phyloP scores from a whole-genome alignment of 2,113 vertebrate genomes.

The Nematolebias whitei region DNA sequence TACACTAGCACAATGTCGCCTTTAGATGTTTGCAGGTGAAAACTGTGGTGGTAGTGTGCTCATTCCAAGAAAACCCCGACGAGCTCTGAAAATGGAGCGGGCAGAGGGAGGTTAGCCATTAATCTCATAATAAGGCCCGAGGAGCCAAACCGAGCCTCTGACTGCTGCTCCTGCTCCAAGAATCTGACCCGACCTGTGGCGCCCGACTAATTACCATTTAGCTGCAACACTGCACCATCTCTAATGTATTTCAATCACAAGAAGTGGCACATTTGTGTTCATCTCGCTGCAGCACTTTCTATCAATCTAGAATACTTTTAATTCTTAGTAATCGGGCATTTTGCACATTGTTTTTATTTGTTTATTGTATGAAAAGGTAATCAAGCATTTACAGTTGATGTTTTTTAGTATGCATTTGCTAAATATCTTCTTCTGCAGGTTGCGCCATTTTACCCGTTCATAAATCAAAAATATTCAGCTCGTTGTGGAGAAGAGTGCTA shows the following conservation, averaged over 20 bases:
- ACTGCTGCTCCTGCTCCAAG: conserved; percentile 45
- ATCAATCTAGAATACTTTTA: neutral
- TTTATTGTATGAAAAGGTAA: too few relatives aligned
- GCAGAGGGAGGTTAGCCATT: conserved; percentile 67
- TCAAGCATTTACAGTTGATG: too few relatives aligned
- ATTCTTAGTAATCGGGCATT: neutral
- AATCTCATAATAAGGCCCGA: conserved; percentile 68
- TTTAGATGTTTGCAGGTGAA: conserved; percentile 53
- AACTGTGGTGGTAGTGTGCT: conserved; percentile 70
- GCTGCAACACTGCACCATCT: conserved; percentile 29
- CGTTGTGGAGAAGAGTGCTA: too few relatives aligned
- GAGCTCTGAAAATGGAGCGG: conserved; percentile 61
- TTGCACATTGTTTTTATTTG: too few relatives aligned
- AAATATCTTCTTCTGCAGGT: too few relatives aligned
- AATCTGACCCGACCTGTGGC: conserved; percentile 45
- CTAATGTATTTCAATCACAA: conserved; percentile 1
- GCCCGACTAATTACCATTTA: conserved; percentile 47
- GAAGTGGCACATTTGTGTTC: conserved; percentile 11
- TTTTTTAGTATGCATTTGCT: too few relatives aligned
- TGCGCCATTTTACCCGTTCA: too few relatives aligned
- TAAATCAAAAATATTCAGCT: too few relatives aligned
- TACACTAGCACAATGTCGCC: conserved; percentile 40
- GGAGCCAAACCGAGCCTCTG: conserved; percentile 46
- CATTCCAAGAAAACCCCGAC: conserved; percentile 55
- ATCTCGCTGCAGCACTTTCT: neutral